Base-by-base conservation (phyloP, 2,113 vertebrate species). In the Microcebus jonahi region DNA sequence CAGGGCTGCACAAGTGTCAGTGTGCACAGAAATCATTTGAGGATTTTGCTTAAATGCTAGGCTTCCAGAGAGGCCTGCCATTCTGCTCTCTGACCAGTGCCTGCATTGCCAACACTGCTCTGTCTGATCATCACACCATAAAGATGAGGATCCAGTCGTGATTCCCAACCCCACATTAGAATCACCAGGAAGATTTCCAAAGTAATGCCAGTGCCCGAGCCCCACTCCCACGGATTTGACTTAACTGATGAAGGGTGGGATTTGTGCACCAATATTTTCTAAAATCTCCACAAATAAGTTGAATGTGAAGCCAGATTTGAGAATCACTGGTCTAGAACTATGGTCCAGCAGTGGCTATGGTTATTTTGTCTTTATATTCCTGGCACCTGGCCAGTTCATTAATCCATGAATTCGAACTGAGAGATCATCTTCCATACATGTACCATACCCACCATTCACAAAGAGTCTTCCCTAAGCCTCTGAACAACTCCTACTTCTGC, bases 261-360 rank as follows among this genome's bases (percentile, higher is more conserved):
- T 75, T 55, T 95, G 34, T 68, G 14, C 55, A 25, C 50, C 29
- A 36, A 0, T n/a, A 8, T 67, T 92, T 88, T 89, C 68, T 81
- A 82, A 86, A 80, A 63, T 50, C 23, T 31, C 34, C 50, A 3
- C 2, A 6, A 10, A 21, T 27, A 29, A 88, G 55, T 34, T 14
- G 79, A 91, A 79, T 82, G 34, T 48, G 45, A 31, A 23, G 1
- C n/a, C 86, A 91, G 70, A 42, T 93, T 65, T 67, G 77, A 97
- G 81, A 88, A 29, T 68, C 73, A 17, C 48, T 63, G 36, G 21
- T 76, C 63, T 71, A 63, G 25, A 83, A 15, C 50, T n/a, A 6
- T 17, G 29, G 34, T 59, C 86, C 55, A 57, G 25, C 17, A 42
- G 50, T 17, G 17, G 39, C n/a, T 48, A 8, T 36, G n/a, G 50